Evolutionary conservation across 2,888 invertebrate species (phyloP).

Genomic region (Cerceris ruficornis): DNA sequence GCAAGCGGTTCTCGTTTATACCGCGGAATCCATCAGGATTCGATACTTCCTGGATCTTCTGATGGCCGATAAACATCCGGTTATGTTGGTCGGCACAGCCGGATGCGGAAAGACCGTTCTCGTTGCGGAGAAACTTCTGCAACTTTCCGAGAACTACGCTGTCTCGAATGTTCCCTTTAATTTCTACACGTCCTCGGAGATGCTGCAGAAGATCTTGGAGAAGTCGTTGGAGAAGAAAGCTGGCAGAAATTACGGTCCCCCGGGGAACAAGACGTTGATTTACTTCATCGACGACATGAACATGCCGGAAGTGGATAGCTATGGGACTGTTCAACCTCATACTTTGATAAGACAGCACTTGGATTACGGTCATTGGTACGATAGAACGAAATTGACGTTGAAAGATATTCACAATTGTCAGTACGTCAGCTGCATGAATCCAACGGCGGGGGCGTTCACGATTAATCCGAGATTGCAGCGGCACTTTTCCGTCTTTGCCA

Average conservation of each 20-base stretch:
- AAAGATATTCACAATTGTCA: conserved; percentile 99
- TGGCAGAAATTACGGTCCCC: conserved; percentile 95
- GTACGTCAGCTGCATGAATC: conserved; percentile 99
- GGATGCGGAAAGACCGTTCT: conserved; percentile 96
- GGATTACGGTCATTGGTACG: conserved; percentile 98
- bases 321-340: conserved; percentile 98
- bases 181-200: conserved; percentile 97
- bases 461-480: conserved; percentile 96
- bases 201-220: conserved; percentile 96
- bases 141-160: conserved; percentile 92
- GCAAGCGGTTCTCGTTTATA: conserved; percentile 96
- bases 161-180: conserved; percentile 97
- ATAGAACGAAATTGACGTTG: conserved; percentile 92
- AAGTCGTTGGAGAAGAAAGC: conserved; percentile 98
- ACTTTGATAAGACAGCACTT: conserved; percentile 97
- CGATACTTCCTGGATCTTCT: conserved; percentile 94
- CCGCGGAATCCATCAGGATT: conserved; percentile 95
- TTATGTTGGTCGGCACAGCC: conserved; percentile 96
- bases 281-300: conserved; percentile 99
- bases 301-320: conserved; percentile 96
- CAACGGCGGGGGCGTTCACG: conserved; percentile 98
- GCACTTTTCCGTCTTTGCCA: conserved; percentile 94
- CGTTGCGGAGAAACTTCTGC: conserved; percentile 84
- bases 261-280: conserved; percentile 95
- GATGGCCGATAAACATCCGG: conserved; percentile 93